Base-by-base conservation (phyloP, 1,140 invertebrate species). In the Calliphora vicina region DNA sequence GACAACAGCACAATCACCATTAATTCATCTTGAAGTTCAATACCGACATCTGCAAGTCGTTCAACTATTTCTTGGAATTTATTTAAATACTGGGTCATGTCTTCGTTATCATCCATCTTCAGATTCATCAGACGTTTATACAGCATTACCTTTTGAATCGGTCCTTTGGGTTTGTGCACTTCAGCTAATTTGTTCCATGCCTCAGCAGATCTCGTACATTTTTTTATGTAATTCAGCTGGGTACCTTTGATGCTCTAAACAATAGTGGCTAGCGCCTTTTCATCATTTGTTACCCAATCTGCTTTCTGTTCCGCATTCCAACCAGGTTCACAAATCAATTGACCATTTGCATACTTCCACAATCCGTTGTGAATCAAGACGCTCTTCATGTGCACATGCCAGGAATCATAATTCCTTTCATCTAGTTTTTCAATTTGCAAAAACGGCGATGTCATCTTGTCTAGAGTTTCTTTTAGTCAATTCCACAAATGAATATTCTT, bases 241-340 rank as follows among this genome's bases (percentile, higher is more conserved):
- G n/a, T n/a, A n/a, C n/a, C n/a, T n/a, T 81, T 78, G 4, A 82
- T 72, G 23, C 23, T 17, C 15, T 82, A 35, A n/a, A 82, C 43
- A 1, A 84, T 61, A 6, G 23, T 81, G 10, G 83, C 80, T 42
- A 83, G 35, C 8, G 83, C 83, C 45, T 82, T 84, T 67, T 84
- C 57, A 17, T 84, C 73, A n/a, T 23, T n/a, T 1, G 10, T 15
- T n/a, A 17, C 50, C 83, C 83, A 84, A 29, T 3, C 29, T 29
- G 29, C 29, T 29, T 29, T 29, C 8, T 29, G 67, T 26, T 25
- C 67, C 23, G 1, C 10, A 26, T n/a, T 72, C 67, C 67, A 72
- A 3, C 0, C 25, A 12, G 67, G 23, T 0, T 72, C 67, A 25
- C 67, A 72, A 3, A 25, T 10, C 3, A 15, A 15, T 2, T 6